phyloP scores from a whole-genome alignment of 2,888 invertebrate species.

The Eristalinus sepulchralis region DNA sequence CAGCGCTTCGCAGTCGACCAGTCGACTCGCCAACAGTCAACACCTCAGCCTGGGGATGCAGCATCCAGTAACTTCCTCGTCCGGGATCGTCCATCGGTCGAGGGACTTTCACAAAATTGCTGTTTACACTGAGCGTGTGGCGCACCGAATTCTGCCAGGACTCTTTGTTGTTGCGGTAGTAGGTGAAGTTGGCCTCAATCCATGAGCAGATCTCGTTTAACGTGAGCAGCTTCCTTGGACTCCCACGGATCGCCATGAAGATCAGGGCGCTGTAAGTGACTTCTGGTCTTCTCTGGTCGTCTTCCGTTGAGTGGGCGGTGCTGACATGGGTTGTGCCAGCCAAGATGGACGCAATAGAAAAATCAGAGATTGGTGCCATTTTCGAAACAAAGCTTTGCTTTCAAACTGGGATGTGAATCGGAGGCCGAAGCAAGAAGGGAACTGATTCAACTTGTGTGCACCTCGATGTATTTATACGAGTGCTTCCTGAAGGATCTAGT shows the following conservation, averaged over 20 bases:
- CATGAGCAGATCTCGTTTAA: not conserved
- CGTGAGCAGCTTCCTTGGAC: not conserved
- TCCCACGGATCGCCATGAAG: slow-evolving; percentile 94
- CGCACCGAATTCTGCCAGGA: too few relatives aligned
- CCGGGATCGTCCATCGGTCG: slow-evolving; percentile 88
- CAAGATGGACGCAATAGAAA: not conserved
- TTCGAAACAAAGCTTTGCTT: not conserved
- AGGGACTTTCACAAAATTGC: too few relatives aligned
- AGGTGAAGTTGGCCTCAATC: too few relatives aligned
- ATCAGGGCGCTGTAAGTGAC: slow-evolving; percentile 97
- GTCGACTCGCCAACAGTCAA: slow-evolving; percentile 98
- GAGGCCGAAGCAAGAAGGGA: not conserved
- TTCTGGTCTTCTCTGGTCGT: slow-evolving; percentile 76
- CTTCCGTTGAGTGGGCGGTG: not conserved
- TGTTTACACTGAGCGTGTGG: too few relatives aligned
- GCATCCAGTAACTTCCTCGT: slow-evolving; percentile 99
- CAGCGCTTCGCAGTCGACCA: slow-evolving; percentile 90
- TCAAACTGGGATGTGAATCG: not conserved
- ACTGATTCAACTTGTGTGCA: not conserved
- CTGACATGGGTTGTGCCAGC: not conserved
- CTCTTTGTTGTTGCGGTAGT: too few relatives aligned
- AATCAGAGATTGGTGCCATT: not conserved
- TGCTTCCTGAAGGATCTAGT: not conserved
- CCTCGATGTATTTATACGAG: not conserved
- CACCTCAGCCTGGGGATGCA: slow-evolving; percentile 96